These are phyloP conservation scores for Oryzias woworae DNA, from an alignment of 2,113 vertebrate genomes.

Conservation along the genomic window DNA sequence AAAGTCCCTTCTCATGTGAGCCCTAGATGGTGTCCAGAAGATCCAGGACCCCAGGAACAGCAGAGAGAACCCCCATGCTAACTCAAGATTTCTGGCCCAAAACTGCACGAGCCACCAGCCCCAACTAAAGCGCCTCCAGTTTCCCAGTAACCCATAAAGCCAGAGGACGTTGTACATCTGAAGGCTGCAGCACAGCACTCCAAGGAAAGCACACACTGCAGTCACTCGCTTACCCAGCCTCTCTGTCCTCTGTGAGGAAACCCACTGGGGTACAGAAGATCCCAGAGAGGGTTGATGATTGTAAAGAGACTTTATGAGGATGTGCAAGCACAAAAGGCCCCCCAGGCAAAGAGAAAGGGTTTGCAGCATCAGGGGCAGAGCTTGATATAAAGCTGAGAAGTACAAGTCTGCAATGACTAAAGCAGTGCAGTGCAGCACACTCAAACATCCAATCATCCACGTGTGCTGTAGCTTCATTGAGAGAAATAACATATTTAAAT, in stretches of 20 bases:
- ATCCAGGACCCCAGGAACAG: conserved; percentile 75
- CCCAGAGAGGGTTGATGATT: conserved; percentile 42
- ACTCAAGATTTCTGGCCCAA: conserved; percentile 84
- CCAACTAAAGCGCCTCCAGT: conserved; percentile 81
- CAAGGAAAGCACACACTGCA: conserved; percentile 70
- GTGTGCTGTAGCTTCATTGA: conserved; percentile 68
- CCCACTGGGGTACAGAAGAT: conserved; percentile 50
- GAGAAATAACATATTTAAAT: conserved; percentile 70
- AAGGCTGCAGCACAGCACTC: conserved; percentile 81
- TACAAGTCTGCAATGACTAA: conserved; percentile 80
- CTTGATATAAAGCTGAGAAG: conserved; percentile 55
- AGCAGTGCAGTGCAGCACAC: conserved; percentile 59
- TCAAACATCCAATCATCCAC: conserved; percentile 67
- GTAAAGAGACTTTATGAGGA: conserved; percentile 75
- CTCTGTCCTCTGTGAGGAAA: conserved; percentile 41
- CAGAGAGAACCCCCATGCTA: conserved; percentile 78
- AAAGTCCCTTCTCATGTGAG: conserved; percentile 12
- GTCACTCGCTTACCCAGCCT: conserved; percentile 44
- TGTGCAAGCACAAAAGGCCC: conserved; percentile 75
- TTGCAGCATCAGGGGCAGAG: conserved; percentile 79
- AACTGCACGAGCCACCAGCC: conserved; percentile 87
- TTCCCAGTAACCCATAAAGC: conserved; percentile 82
- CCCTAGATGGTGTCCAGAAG: conserved; percentile 61
- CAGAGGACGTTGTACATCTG: conserved; percentile 84
- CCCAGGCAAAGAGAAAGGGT: conserved; percentile 80